These are phyloP conservation scores for Apodemia mormo DNA, from an alignment of 2,888 invertebrate genomes.

Conservation along the genomic window DNA sequence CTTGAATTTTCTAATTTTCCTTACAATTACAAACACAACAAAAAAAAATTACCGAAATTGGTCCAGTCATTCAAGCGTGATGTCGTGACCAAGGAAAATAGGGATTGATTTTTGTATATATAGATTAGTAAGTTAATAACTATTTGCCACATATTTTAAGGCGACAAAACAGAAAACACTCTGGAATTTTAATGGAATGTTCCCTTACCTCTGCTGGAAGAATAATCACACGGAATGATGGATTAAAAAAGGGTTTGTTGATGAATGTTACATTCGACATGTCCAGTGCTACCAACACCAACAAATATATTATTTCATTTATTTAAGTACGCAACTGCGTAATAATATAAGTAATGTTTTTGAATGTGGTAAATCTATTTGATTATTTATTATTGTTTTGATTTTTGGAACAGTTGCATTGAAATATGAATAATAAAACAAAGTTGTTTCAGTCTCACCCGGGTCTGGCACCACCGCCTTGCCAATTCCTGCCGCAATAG, in stretches of 20 bases:
- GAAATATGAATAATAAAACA: no score
- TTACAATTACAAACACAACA: no score
- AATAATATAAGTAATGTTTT: neutral
- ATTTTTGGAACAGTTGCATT: no score
- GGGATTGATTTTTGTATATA: no score
- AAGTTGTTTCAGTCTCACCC: no score
- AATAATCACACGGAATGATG: neutral
- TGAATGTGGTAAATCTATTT: no score
- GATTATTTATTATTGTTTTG: neutral
- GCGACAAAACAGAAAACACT: constrained; percentile 5
- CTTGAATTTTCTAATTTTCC: no score
- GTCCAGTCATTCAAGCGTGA: no score
- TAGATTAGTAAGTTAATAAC: neutral
- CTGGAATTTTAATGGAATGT: constrained; percentile 6
- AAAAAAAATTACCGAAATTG: no score
- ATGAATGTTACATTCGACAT: constrained; percentile 3
- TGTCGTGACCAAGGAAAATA: no score
- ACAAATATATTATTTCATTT: neutral
- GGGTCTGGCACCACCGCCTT: no score
- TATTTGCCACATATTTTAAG: neutral
- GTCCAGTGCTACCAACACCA: neutral
- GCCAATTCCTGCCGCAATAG: no score
- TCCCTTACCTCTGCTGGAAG: neutral
- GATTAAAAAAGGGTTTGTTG: constrained; percentile 16
- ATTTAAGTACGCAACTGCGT: neutral